phyloP scores from a whole-genome alignment of 2,888 invertebrate genomes.

The Phorcus lineatus region DNA sequence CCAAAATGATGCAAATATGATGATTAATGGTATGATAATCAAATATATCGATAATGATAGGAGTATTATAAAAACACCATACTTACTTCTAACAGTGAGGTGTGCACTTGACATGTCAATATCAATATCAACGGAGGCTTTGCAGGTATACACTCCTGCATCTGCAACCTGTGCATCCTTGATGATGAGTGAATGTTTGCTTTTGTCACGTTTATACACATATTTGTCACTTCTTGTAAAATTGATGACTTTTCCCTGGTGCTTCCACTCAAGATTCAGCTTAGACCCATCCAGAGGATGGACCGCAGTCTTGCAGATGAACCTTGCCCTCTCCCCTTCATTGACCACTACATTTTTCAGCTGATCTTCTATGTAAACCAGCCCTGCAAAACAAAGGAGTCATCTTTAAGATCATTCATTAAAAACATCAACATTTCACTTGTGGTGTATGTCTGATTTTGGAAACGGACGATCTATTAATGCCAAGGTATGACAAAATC shows the following conservation, averaged over 20 bases:
- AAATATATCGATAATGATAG: too few species aligned
- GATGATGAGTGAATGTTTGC: constrained; percentile 56
- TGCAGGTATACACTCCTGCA: constrained; percentile 62
- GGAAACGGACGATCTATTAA: too few species aligned
- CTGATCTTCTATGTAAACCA: constrained; percentile 45
- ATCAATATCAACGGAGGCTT: constrained; percentile 53
- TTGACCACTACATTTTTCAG: constrained; percentile 42
- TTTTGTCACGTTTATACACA: constrained; percentile 44
- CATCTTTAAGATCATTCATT: neutral
- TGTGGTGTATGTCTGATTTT: too few species aligned
- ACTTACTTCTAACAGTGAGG: constrained; percentile 56
- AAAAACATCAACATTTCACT: too few species aligned
- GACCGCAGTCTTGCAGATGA: constrained; percentile 46
- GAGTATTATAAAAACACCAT: neutral
- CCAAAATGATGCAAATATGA: too few species aligned
- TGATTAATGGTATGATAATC: too few species aligned
- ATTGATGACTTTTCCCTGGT: constrained; percentile 52
- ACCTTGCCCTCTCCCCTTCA: constrained; percentile 46
- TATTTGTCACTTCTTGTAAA: constrained; percentile 44
- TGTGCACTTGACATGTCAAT: constrained; percentile 54
- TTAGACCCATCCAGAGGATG: constrained; percentile 41
- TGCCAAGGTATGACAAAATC: too few species aligned
- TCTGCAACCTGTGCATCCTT: constrained; percentile 50
- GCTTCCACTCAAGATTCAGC: constrained; percentile 56
- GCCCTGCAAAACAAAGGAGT: constrained; percentile 29